Conservation (phyloP, 2,888 invertebrate genomes). For the Ametastegia equiseti region DNA sequence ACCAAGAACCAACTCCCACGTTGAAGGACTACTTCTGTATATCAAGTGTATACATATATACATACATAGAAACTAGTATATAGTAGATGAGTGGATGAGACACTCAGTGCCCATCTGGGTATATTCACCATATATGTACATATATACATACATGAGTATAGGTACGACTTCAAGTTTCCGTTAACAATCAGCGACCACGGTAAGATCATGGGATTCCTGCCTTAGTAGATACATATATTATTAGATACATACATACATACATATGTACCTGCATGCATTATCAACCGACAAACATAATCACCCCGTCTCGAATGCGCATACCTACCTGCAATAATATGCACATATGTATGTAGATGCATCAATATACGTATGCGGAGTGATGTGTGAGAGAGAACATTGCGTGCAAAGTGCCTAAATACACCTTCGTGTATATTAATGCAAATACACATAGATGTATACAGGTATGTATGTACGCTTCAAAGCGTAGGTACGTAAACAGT, state of each 20-base stretch:
- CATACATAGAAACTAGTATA: neutral
- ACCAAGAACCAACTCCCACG: slow-evolving; percentile 28
- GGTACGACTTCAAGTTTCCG: slow-evolving; percentile 8
- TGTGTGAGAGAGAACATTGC: too few relatives aligned
- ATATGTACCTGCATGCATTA: neutral
- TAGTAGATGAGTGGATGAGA: neutral
- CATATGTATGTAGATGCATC: neutral
- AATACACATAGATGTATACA: neutral
- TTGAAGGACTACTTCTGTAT: neutral
- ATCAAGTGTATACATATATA: neutral
- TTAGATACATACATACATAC: neutral
- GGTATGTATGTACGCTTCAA: neutral
- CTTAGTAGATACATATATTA: neutral
- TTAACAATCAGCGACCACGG: neutral
- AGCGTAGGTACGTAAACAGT: neutral
- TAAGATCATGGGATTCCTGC: too few relatives aligned
- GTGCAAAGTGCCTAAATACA: neutral
- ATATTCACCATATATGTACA: neutral
- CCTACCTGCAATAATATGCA: too few relatives aligned
- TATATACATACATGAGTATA: too few relatives aligned
- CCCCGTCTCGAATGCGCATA: too few relatives aligned
- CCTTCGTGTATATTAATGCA: neutral
- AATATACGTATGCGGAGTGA: too few relatives aligned
- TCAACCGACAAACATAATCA: too few relatives aligned
- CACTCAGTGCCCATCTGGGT: neutral